Evolutionary conservation across 2,113 vertebrate genomes (phyloP), one percentile per base, ranked within the genome.

Genomic region (Nothobranchius furzeri): DNA sequence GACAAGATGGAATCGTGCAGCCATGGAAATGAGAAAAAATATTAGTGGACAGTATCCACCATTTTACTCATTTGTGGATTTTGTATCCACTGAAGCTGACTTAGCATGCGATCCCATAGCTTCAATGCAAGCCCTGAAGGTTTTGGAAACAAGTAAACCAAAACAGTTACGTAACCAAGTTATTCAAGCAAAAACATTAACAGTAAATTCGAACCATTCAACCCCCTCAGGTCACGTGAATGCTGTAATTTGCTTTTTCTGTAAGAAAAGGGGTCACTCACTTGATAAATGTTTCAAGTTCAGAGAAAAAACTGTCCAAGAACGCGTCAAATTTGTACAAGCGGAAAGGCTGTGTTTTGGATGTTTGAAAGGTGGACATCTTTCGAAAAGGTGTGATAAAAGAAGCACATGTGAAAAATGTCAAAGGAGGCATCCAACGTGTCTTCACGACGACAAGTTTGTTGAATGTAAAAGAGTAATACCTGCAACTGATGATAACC

Each of bases 321-420:
- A 66, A 9, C 0, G 56, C 42, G 17, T 71, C 14, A 64, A 64
- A 46, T 61, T 50, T 60, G 63, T 60, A 7, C 51, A 60, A 0
- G 3, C 36, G 35, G 71, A 61, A 1, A 56, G 14, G 7, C 45
- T 75, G 35, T 68, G 64, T 13, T 68, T 61, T 46, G 64, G 72
- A 15, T 58, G 53, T 52, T 68, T 30, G 25, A 30, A 30, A 30
- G 25, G 25, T 2, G 25, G 30, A 30, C 30, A 30, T 30, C 30
- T 3, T 75, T 59, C 57, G 14, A 59, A 43, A 8, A 59, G 3
- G n/a, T 59, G 57, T 24, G 12, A 59, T 6, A 59, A 59, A 20
- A 59, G 42, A 4, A 45, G 57, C 42, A 45, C 10, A 59, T 45
- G 42, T 24, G 17, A 25, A 59, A 59, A 46, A 6, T 58, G 55